Conservation (phyloP, 1,140 invertebrate species). For the Argopecten irradians region DNA sequence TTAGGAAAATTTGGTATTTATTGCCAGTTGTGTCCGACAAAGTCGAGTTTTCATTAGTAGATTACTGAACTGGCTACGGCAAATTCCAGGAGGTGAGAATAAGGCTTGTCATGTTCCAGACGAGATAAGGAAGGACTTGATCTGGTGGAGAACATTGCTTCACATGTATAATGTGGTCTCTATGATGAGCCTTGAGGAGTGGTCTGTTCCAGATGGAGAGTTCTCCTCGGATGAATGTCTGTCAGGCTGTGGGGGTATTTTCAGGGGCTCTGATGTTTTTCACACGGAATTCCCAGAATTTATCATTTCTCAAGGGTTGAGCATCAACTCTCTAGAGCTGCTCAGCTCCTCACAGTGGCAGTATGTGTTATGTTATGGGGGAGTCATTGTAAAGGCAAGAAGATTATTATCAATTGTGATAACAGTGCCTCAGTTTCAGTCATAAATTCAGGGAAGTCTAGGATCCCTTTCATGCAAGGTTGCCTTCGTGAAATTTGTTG, state of each 20-base stretch:
- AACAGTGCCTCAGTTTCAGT: background rate
- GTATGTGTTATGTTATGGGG: conserved; percentile 30
- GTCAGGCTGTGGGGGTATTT: background rate
- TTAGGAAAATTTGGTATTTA: too few relatives aligned
- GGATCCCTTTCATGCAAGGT: background rate
- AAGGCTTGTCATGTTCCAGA: too few relatives aligned
- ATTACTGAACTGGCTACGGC: too few relatives aligned
- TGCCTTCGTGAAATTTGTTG: conserved; percentile 25
- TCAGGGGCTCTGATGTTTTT: background rate
- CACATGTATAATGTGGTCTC: too few relatives aligned
- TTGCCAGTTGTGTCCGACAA: too few relatives aligned
- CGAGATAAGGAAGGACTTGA: too few relatives aligned
- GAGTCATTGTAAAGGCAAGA: background rate
- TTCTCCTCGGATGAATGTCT: background rate
- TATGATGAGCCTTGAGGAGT: too few relatives aligned
- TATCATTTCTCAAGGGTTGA: too few relatives aligned
- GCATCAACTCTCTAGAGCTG: background rate
- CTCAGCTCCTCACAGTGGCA: conserved; percentile 30
- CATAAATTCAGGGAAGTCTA: conserved; percentile 29
- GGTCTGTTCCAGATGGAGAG: background rate
- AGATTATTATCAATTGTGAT: conserved; percentile 11
- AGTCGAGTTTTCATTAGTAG: too few relatives aligned
- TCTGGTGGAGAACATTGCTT: too few relatives aligned
- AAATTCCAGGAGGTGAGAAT: too few relatives aligned
- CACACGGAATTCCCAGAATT: background rate